Evolutionary conservation across 2,113 vertebrate genomes (phyloP).

Genomic region (Candoia aspera): DNA sequence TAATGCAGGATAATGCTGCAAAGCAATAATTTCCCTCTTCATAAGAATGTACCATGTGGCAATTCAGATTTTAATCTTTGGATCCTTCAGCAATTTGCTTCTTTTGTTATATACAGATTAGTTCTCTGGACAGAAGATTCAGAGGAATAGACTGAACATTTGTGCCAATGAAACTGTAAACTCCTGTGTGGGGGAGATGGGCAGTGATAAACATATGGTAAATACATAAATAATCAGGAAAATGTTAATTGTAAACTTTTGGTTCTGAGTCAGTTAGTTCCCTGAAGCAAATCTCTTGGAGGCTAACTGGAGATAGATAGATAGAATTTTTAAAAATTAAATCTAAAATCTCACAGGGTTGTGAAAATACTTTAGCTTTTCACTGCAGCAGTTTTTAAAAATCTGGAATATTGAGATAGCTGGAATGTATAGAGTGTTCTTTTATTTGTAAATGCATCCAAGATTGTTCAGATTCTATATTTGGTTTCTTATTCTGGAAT

Average conservation of each 20-base stretch:
- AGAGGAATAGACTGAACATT: background rate
- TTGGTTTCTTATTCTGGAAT: conserved; percentile 5
- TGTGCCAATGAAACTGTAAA: background rate
- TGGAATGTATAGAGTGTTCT: background rate
- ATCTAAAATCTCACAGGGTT: background rate
- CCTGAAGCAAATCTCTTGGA: background rate
- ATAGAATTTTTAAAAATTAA: background rate
- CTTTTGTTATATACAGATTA: background rate
- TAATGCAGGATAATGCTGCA: background rate
- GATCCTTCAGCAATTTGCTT: background rate
- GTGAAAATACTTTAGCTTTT: background rate
- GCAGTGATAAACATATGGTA: no score
- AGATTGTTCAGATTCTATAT: background rate
- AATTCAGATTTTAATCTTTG: conserved; percentile 22
- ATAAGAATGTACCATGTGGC: background rate
- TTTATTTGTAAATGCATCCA: background rate
- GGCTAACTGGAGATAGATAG: background rate
- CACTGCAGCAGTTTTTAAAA: background rate
- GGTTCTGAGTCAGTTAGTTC: background rate
- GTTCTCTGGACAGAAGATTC: background rate
- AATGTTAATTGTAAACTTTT: background rate
- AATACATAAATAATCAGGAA: no score
- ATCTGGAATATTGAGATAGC: background rate
- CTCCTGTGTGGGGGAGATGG: no score
- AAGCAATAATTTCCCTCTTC: background rate